A percentile compares a stretch with the other conserved stretches of the same genome.
Conservation (phyloP, 2,797 vertebrate genomes). For the Picus viridis region DNA sequence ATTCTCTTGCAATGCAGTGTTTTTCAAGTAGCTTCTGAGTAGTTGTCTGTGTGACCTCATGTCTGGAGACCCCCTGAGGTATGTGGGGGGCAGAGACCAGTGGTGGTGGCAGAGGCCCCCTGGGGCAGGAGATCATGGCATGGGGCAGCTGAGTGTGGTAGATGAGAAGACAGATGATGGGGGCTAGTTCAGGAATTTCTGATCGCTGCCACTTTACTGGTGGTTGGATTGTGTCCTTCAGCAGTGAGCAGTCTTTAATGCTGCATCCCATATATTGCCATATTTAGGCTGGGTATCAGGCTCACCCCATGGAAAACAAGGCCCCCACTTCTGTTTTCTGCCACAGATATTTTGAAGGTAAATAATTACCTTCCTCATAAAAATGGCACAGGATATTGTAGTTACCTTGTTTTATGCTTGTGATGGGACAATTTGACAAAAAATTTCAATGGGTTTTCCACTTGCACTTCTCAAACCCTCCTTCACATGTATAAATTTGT, state of each 20-base stretch:
- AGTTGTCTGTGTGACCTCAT: fast-evolving
- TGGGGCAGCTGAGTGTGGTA: neutral
- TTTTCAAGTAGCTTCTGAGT: neutral
- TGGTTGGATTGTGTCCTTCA: neutral
- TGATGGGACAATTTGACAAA: neutral
- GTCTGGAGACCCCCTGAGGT: neutral
- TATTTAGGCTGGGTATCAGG: neutral
- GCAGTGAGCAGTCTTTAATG: neutral
- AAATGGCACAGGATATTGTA: neutral
- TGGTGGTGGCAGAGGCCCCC: neutral
- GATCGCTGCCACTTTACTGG: neutral
- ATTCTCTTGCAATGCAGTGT: neutral
- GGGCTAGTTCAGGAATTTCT: neutral
- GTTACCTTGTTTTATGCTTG: neutral
- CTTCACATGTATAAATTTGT: neutral
- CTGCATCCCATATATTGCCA: fast-evolving
- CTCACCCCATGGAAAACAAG: neutral
- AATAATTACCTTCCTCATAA: neutral
- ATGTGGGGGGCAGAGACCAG: neutral
- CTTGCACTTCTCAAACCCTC: neutral
- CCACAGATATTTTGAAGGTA: neutral
- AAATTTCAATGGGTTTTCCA: neutral
- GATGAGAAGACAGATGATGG: neutral
- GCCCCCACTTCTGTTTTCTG: neutral
- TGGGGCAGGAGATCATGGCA: neutral